Conservation (phyloP, 2,113 vertebrate species). For the Stictonetta naevosa region DNA sequence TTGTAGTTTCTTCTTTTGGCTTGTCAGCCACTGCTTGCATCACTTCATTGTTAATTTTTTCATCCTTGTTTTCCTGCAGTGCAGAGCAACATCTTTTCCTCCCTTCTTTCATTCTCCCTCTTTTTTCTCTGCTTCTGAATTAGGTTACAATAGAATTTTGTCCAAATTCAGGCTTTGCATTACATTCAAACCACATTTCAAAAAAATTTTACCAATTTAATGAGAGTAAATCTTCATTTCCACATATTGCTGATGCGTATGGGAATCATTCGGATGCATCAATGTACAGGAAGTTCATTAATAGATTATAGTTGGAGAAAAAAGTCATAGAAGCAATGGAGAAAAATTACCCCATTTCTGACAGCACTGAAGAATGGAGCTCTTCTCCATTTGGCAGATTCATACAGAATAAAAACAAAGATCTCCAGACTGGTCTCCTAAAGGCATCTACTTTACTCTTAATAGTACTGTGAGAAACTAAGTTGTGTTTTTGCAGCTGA, state of each 20-base stretch:
- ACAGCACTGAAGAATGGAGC: background rate
- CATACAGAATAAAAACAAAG: background rate
- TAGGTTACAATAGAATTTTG: background rate
- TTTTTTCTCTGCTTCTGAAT: background rate
- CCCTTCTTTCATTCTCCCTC: background rate
- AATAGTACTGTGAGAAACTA: too few relatives aligned
- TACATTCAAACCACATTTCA: background rate
- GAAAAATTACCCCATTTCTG: background rate
- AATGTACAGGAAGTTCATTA: background rate
- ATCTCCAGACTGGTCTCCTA: background rate
- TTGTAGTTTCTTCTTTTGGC: background rate
- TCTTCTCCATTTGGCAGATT: background rate
- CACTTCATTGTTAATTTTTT: constrained; percentile 23
- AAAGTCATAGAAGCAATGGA: background rate
- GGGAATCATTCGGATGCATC: background rate
- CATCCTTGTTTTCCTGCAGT: background rate
- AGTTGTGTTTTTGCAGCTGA: too few relatives aligned
- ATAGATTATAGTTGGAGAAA: background rate
- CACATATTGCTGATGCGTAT: background rate
- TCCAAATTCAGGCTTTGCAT: background rate
- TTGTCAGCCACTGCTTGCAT: background rate
- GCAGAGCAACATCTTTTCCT: background rate
- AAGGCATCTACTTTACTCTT: background rate
- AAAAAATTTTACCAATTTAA: background rate
- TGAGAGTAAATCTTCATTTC: background rate